phyloP scores from a whole-genome alignment of 2,797 vertebrate genomes.

The Lateolabrax maculatus region DNA sequence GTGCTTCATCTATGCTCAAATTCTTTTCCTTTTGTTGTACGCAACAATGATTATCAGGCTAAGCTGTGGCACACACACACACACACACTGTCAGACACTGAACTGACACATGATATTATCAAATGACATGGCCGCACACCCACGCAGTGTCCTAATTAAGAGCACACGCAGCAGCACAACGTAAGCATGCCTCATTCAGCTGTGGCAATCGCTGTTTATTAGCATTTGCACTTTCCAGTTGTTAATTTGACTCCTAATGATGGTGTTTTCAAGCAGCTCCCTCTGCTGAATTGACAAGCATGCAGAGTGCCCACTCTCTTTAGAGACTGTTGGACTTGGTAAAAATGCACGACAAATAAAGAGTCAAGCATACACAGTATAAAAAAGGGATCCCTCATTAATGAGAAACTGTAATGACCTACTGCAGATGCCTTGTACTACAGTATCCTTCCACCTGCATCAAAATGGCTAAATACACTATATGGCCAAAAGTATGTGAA shows the following conservation, averaged over 20 bases:
- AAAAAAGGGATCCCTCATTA: not conserved
- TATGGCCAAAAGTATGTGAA: not conserved
- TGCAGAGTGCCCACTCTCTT: conserved; percentile 6
- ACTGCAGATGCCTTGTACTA: too few relatives aligned
- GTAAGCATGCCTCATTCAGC: conserved; percentile 40
- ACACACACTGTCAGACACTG: conserved; percentile 5
- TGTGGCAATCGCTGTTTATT: conserved; percentile 22
- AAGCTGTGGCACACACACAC: not conserved
- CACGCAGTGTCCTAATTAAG: conserved; percentile 61
- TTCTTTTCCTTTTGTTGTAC: conserved; percentile 26
- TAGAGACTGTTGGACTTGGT: not conserved
- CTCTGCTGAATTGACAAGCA: not conserved
- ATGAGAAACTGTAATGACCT: not conserved
- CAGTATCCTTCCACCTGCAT: not conserved
- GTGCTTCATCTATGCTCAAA: not conserved
- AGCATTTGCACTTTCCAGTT: conserved; percentile 41
- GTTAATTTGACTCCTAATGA: conserved; percentile 37
- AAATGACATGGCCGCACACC: conserved; percentile 47
- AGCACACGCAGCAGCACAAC: conserved; percentile 13
- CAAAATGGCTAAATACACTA: not conserved
- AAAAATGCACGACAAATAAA: not conserved
- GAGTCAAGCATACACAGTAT: not conserved
- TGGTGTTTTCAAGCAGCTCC: conserved; percentile 9
- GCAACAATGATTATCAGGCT: conserved; percentile 19
- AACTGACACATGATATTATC: conserved; percentile 64